Evolutionary conservation across 1,140 invertebrate species (phyloP), one percentile per base, ranked within the genome.

Genomic region (Hylaeus anthracinus): DNA sequence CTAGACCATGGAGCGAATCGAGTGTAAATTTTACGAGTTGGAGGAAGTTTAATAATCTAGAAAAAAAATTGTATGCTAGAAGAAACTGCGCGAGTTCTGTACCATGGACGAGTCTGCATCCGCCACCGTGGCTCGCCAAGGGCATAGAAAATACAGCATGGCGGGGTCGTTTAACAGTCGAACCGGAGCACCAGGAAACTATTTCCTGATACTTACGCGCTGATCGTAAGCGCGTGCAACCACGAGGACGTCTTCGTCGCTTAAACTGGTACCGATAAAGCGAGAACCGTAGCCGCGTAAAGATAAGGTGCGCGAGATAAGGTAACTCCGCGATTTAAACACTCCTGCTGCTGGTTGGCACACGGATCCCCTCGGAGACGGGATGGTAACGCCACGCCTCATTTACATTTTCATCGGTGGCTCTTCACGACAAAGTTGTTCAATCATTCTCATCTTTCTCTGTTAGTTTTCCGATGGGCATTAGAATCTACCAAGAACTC

Each of bases 281-380:
- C 51, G 67, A 65, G 77, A 74, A 75, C 55, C 64, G 63, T 53
- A 39, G 37, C 48, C 64, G 64, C 72, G 72, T 67, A 55, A 74
- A 80, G 79, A 80, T 80, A 80, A 74, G 79, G 37, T 1, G 45
- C 56, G n/a, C n/a, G 37, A 73, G 79, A 80, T 80, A 80, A 80
- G 64, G 6, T 4, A 69, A 55, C 56, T 61, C 48, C 55, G 71
- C 72, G 72, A 80, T 80, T 80, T 80, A 75, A 80, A 67, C 72
- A 75, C 78, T 80, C 64, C 72, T 39, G 72, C 72, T 53, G 79
- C 55, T 55, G 72, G 75, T 75, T 48, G 45, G 26, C 26, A 26
- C 72, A 45, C n/a, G 79, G 48, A 75, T 75, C 65, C 43, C 15
- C 37, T n/a, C 9, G 15, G n/a, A 43, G 51, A 53, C 43, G 63